Evolutionary conservation across 2,797 vertebrate genomes (phyloP).

Genomic region (Danio tinwini): DNA sequence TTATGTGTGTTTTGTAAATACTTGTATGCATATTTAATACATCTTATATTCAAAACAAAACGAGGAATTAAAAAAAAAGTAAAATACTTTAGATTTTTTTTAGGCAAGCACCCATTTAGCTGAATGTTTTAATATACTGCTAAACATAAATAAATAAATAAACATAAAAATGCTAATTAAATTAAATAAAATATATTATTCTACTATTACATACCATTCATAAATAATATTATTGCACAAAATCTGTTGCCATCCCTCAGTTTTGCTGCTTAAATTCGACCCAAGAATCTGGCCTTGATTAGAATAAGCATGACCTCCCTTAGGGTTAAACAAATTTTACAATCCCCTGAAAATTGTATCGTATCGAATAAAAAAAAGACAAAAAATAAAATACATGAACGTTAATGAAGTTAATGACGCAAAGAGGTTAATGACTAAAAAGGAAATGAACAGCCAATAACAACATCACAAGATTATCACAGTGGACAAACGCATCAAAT

Average conservation of each 20-base stretch:
- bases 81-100: too few relatives aligned
- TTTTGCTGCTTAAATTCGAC: too few relatives aligned
- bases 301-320: not conserved
- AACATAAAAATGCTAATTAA: too few relatives aligned
- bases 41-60: too few relatives aligned
- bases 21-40: too few relatives aligned
- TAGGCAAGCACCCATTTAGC: too few relatives aligned
- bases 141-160: too few relatives aligned
- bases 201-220: too few relatives aligned
- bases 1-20: too few relatives aligned
- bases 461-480: not conserved
- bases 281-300: not conserved
- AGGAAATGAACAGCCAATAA: slow-evolving; percentile 2
- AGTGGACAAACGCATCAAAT: not conserved
- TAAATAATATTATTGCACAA: not conserved
- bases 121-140: too few relatives aligned
- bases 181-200: too few relatives aligned
- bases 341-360: not conserved
- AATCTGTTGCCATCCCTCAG: not conserved
- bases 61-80: too few relatives aligned
- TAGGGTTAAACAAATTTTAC: not conserved
- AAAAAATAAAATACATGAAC: not conserved
- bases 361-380: not conserved
- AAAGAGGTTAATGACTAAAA: slow-evolving; percentile 4
- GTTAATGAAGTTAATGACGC: slow-evolving; percentile 8